Percentiles rank a stretch among this genome's conserved stretches.
These are phyloP conservation scores for Anastrepha obliqua DNA, from an alignment of 1,140 invertebrate species.

Conservation along the genomic window DNA sequence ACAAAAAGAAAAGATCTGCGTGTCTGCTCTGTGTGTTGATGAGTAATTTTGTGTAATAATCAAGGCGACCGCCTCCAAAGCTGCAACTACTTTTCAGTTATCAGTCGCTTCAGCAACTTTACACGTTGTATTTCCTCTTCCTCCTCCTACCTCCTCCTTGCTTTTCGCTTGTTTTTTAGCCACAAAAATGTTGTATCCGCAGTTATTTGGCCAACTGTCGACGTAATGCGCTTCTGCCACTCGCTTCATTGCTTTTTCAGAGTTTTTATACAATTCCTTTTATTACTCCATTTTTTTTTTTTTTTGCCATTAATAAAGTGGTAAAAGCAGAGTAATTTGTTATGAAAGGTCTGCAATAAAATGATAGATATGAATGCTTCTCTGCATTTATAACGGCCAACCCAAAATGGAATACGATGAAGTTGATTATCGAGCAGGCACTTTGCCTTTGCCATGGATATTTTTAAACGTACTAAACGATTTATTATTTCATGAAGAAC, in stretches of 20 bases:
- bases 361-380: constrained; percentile 1
- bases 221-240: constrained; percentile 9
- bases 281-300: background rate
- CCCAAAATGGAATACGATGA: constrained; percentile 23
- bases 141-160: background rate
- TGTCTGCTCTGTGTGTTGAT: background rate
- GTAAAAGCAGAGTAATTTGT: constrained; percentile 22
- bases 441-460: background rate
- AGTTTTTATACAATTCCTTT: background rate
- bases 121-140: background rate
- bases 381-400: background rate
- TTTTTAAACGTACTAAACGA: constrained; percentile 25
- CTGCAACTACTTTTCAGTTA: background rate
- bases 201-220: constrained; percentile 32
- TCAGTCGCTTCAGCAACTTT: background rate
- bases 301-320: constrained; percentile 29
- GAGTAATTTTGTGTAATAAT: constrained; percentile 44
- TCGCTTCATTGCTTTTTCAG: constrained; percentile 45
- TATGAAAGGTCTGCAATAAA: constrained; percentile 3
- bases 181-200: constrained; percentile 14
- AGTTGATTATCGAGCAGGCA: background rate
- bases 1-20: background rate
- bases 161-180: background rate
- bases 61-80: background rate
- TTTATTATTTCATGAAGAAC: background rate